These are phyloP conservation scores for Ciona savignyi DNA, from an alignment of 23 tunicate species.

Conservation along the genomic window DNA sequence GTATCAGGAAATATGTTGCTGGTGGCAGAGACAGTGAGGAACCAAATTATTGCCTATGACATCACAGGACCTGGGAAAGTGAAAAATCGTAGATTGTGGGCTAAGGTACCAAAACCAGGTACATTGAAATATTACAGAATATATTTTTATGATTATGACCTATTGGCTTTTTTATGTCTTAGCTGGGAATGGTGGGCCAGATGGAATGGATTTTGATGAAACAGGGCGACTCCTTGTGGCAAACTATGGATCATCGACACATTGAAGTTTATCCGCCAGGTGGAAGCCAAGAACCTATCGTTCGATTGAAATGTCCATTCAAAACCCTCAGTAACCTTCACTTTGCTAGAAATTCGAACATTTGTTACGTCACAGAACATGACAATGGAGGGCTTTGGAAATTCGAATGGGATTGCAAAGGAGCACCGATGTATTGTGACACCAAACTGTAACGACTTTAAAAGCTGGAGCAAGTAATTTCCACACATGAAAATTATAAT, in stretches of 20 bases:
- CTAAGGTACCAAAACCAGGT: conserved; percentile 21
- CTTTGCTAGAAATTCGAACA: conserved; percentile 36
- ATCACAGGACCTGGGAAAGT: conserved; percentile 39
- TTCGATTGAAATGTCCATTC: conserved; percentile 68
- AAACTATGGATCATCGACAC: conserved; percentile 63
- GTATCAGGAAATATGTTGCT: conserved; percentile 41
- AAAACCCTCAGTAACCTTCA: conserved; percentile 55
- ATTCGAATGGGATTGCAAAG: conserved; percentile 76
- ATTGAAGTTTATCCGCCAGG: conserved; percentile 60
- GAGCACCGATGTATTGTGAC: conserved; percentile 76
- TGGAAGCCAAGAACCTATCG: conserved; percentile 31
- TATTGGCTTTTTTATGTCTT: background rate
- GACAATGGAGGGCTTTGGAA: conserved; percentile 55
- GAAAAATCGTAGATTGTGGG: conserved; percentile 59
- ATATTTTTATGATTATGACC: background rate
- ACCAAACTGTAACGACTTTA: too few species aligned
- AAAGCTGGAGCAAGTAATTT: too few species aligned
- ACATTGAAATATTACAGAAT: background rate
- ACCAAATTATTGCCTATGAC: conserved; percentile 55
- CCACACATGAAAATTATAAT: too few species aligned
- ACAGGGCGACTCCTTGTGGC: conserved; percentile 56
- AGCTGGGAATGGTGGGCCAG: conserved; percentile 36
- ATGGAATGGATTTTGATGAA: conserved; percentile 84
- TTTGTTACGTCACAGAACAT: conserved; percentile 87
- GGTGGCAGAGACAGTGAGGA: conserved; percentile 68